A percentile compares a stretch with the other conserved stretches of the same genome.
These are phyloP conservation scores for Takifugu rubripes DNA, from an alignment of 2,797 vertebrate species.

Conservation along the genomic window DNA sequence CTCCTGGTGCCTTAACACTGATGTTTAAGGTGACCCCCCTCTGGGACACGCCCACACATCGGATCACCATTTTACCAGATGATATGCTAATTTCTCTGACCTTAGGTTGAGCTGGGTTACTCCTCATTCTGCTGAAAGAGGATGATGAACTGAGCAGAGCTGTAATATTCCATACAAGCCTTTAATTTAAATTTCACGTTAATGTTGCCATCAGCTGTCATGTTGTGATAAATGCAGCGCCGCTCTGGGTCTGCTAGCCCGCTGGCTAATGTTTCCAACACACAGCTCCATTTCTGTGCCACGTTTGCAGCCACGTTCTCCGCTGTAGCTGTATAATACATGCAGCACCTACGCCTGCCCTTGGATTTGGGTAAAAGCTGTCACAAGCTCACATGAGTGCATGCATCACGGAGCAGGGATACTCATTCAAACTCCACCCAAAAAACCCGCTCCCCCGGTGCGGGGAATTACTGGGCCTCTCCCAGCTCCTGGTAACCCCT, in stretches of 20 bases:
- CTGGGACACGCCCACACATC: slow-evolving; percentile 71
- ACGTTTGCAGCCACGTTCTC: slow-evolving; percentile 34
- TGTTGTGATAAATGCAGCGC: neutral
- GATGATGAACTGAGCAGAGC: slow-evolving; percentile 46
- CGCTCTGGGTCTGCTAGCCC: neutral
- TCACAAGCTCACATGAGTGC: slow-evolving; percentile 79
- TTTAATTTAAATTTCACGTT: slow-evolving; percentile 20
- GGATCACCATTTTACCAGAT: slow-evolving; percentile 74
- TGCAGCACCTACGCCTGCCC: slow-evolving; percentile 68
- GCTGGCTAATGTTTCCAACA: neutral
- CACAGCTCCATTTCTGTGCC: slow-evolving; percentile 23
- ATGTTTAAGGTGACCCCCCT: slow-evolving; percentile 77
- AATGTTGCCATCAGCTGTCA: slow-evolving; percentile 9
- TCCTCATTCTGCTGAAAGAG: slow-evolving; percentile 55
- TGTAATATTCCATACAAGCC: slow-evolving; percentile 24
- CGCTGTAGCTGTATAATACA: slow-evolving; percentile 69
- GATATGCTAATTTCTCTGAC: slow-evolving; percentile 80
- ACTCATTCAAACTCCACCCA: slow-evolving; percentile 81
- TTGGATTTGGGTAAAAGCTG: slow-evolving; percentile 77
- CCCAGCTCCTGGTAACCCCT: slow-evolving; percentile 82
- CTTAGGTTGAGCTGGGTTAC: slow-evolving; percentile 67
- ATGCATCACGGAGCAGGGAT: slow-evolving; percentile 82
- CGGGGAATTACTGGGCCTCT: slow-evolving; percentile 83
- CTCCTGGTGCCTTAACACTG: slow-evolving; percentile 65
- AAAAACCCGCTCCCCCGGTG: slow-evolving; percentile 79